Evolutionary conservation across 2,113 vertebrate genomes (phyloP).

Genomic region (Mustela nigripes): DNA sequence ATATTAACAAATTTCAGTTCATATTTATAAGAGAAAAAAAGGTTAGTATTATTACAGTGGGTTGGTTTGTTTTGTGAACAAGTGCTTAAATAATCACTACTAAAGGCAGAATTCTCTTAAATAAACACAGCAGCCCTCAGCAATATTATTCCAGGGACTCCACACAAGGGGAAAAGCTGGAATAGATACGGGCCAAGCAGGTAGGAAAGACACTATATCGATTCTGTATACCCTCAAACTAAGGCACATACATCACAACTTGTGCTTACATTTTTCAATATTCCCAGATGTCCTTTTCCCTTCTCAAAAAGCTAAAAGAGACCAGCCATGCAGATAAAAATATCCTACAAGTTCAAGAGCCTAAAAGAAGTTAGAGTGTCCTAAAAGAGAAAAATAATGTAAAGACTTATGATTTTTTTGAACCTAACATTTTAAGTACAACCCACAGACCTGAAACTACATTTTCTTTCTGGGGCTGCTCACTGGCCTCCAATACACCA

Average conservation of each 20-base stretch:
- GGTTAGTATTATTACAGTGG: conserved; percentile 29
- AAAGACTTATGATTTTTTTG: conserved; percentile 37
- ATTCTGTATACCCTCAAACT: conserved; percentile 1
- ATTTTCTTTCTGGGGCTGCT: conserved; percentile 34
- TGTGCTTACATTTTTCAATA: conserved; percentile 54
- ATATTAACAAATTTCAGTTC: conserved; percentile 62
- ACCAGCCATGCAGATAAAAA: conserved; percentile 63
- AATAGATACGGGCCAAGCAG: background rate
- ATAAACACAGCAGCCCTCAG: conserved; percentile 56
- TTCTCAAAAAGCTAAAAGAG: conserved; percentile 53
- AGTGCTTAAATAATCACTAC: conserved; percentile 65
- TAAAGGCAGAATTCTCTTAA: conserved; percentile 67
- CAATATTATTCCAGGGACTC: conserved; percentile 29
- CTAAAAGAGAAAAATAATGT: conserved; percentile 56
- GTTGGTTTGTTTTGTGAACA: conserved; percentile 55
- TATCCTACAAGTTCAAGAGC: conserved; percentile 52
- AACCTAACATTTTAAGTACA: conserved; percentile 67
- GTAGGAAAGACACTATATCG: conserved; percentile 2
- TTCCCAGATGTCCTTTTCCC: conserved; percentile 32
- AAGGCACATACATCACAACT: background rate
- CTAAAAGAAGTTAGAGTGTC: conserved; percentile 55
- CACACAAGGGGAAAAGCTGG: conserved; percentile 1
- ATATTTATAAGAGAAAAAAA: conserved; percentile 44
- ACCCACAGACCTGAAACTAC: conserved; percentile 25
- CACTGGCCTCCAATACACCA: conserved; percentile 11